Evolutionary conservation across 2,797 vertebrate species (phyloP), one percentile per base, ranked within the genome.

Genomic region (Periophthalmus magnuspinnatus): DNA sequence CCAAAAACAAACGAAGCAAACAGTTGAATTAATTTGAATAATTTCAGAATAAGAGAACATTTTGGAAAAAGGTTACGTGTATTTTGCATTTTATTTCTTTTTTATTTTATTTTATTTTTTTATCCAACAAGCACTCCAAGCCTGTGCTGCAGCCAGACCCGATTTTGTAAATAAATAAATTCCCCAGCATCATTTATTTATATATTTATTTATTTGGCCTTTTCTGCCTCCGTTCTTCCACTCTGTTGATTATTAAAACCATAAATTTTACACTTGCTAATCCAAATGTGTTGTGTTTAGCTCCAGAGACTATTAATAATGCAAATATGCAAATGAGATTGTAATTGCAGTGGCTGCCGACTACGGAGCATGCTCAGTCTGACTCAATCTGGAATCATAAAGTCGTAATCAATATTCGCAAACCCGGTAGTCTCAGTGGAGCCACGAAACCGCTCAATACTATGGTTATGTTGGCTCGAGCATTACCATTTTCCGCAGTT

Each of bases 241-340:
- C 52, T 55, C 52, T 55, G 21, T 24, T 55, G 52, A 11, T 33
- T 64, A 47, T 64, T 24, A 64, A 63, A 61, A 64, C 4, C 14
- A 1, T 64, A 47, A 16, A 28, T 64, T 28, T 28, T 16, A 13
- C 64, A 19, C 38, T 8, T 28, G 22, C 14, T 48, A 32, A 48
- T 64, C 41, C 61, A 22, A 41, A 22, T 13, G 60, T 41, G n/a
- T 22, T 62, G 34, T 62, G 21, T 36, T 34, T 34, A 36, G n/a
- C 38, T 63, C 22, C 7, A 6, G 22, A 48, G 61, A 47, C 22
- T 48, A 32, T 64, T 47, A 64, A 64, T 47, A 64, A 48, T 64
- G 38, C 41, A 64, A 17, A 64, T 48, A 64, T 48, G 61, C 41
- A 64, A 47, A 64, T 24, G 36, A 6, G n/a, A 63, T 24, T 64